These are phyloP conservation scores for Turnix velox DNA, from an alignment of 2,113 vertebrate genomes.

Conservation along the genomic window DNA sequence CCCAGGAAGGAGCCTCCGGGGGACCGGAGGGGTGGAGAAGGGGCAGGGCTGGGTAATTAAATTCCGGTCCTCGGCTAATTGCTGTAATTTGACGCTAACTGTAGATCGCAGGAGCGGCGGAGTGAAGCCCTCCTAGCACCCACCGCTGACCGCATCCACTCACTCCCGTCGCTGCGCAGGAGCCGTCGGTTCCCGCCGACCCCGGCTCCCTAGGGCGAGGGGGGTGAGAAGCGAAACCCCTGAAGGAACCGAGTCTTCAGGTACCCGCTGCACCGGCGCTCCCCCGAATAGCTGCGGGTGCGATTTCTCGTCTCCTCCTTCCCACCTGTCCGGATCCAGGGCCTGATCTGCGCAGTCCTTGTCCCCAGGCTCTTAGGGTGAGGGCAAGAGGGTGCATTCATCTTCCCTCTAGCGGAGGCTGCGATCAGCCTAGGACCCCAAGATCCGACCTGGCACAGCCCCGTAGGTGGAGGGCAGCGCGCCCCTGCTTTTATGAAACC, in stretches of 20 bases:
- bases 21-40: neutral
- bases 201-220: fast-evolving
- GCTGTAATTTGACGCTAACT: slow-evolving; percentile 52
- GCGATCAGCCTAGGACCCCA: neutral
- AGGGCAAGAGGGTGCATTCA: fast-evolving
- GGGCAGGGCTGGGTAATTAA: slow-evolving; percentile 2
- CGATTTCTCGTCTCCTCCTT: neutral
- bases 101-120: slow-evolving; percentile 9
- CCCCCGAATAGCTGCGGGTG: neutral
- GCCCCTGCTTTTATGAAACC: neutral
- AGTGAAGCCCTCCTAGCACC: slow-evolving; percentile 11
- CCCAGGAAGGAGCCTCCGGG: neutral
- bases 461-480: fast-evolving
- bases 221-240: neutral
- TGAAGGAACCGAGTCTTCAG: neutral
- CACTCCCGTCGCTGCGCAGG: neutral
- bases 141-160: slow-evolving; percentile 26
- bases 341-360: neutral
- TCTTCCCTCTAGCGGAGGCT: neutral
- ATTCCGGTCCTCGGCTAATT: slow-evolving; percentile 41
- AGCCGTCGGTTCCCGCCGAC: neutral
- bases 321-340: neutral
- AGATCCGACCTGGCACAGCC: neutral
- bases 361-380: neutral
- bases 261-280: neutral